A percentile compares a stretch with the other conserved stretches of the same genome.
phyloP scores from a whole-genome alignment of 2,888 invertebrate genomes.

The Hetaerina titia region DNA sequence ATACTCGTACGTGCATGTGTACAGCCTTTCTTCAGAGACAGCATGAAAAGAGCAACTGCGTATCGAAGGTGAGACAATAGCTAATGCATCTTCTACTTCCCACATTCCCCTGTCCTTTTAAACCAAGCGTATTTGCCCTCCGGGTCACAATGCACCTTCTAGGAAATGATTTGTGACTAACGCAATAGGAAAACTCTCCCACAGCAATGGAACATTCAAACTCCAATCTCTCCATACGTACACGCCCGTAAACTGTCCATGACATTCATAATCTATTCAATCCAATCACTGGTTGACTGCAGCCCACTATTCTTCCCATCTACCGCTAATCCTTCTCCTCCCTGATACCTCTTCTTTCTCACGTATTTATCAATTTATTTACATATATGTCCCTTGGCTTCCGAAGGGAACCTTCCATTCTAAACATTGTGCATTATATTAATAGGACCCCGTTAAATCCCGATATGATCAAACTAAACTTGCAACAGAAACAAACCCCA shows the following conservation, averaged over 20 bases:
- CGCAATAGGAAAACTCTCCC: neutral
- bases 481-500: no score
- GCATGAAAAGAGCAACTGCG: neutral
- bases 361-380: no score
- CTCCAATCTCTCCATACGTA: neutral
- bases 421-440: no score
- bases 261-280: neutral
- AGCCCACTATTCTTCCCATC: neutral
- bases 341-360: neutral
- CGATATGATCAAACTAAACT: no score
- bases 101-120: neutral
- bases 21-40: neutral
- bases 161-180: neutral
- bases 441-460: no score
- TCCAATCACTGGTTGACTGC: neutral
- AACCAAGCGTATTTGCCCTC: neutral
- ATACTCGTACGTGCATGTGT: neutral
- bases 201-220: neutral
- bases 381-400: no score
- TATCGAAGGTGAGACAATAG: neutral
- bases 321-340: neutral
- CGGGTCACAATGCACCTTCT: neutral
- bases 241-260: neutral
- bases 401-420: no score
- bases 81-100: neutral